Evolutionary conservation across 2,888 invertebrate species (phyloP), one percentile per base, ranked within the genome.

Genomic region (Ceratothoa steindachneri): DNA sequence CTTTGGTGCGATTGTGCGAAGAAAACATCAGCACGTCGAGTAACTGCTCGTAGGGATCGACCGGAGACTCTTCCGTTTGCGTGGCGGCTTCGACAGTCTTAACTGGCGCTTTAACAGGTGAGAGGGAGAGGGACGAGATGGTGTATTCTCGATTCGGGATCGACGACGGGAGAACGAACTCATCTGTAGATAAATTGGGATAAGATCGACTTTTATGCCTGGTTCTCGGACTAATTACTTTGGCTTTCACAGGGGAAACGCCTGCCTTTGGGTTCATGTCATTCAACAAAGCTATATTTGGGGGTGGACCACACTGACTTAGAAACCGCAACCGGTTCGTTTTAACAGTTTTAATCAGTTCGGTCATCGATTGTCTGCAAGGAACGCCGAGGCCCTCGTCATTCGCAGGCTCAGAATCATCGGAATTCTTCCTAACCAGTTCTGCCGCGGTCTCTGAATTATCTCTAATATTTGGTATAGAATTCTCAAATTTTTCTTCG

Each of bases 241-340:
- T 27, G 30, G 69, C 51, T 60, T 73, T 70, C 4, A 60, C 69
- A 7, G 75, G 75, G 19, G 75, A 41, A 15, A 60, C 60, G 19
- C 22, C 24, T 60, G 22, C 51, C 0, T 41, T 31, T 51, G 66
- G 28, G 5, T 69, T 70, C 29, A 67, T 51, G 31, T 71, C 60
- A n/a, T 69, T 73, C 28, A 75, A 75, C 55, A 75, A 73, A 12
- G 73, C 71, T 27, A 71, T 55, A 41, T 79, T 76, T 19, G 75
- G 74, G n/a, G 79, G 79, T 4, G 79, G 79, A 7, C 79, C 79
- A 71, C 79, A 79, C 53, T 79, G 79, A 64, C 79, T 79, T 19
- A 79, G 30, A 67, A 79, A 79, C 22, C 79, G 51, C 53, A 79
- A 67, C 15, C 79, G 60, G 66, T 73, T 76, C n/a, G 74, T 74